These are phyloP conservation scores for Anthonomus grandis DNA, from an alignment of 1,140 invertebrate genomes.

Conservation along the genomic window DNA sequence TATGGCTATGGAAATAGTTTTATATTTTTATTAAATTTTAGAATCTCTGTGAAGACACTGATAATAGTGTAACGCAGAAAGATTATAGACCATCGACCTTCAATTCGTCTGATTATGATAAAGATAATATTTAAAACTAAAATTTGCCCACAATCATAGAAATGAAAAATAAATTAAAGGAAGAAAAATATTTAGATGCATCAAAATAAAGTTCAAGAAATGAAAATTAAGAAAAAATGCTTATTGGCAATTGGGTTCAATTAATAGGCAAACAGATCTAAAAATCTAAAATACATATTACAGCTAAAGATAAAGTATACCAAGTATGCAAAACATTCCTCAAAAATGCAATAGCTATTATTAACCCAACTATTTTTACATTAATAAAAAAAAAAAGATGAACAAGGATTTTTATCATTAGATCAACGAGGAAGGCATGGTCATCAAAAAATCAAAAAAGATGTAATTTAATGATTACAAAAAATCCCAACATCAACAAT, in stretches of 20 bases:
- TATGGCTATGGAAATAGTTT: no score
- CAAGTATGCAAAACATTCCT: no score
- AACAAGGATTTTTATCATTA: no score
- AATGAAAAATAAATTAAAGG: background rate
- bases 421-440: background rate
- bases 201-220: background rate
- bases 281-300: background rate
- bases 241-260: background rate
- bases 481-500: no score
- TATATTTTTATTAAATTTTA: no score
- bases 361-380: background rate
- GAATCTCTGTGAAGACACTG: background rate
- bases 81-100: background rate
- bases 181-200: background rate
- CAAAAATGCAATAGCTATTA: background rate
- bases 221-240: background rate
- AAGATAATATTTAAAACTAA: background rate
- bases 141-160: background rate
- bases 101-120: background rate
- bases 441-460: background rate
- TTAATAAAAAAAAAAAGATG: background rate
- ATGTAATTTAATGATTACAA: background rate
- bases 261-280: background rate
- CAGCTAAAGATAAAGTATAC: background rate
- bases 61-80: background rate